Conservation (phyloP, 2,797 vertebrate genomes). For the Adelosebastes latens region DNA sequence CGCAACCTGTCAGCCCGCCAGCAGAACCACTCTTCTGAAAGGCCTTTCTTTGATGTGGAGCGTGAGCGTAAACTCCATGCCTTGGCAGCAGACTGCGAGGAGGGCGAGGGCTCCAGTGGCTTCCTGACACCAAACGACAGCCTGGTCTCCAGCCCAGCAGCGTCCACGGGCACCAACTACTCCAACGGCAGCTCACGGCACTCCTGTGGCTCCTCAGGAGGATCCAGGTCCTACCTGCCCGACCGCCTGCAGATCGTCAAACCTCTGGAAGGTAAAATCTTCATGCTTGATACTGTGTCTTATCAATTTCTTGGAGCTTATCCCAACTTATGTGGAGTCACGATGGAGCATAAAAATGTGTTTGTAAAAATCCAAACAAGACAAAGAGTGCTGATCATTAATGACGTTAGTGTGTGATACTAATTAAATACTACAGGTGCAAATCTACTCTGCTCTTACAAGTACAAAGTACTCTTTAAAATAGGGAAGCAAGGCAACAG, state of each 20-base stretch:
- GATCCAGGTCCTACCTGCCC: conserved; percentile 86
- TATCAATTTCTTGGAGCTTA: background rate
- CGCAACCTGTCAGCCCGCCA: conserved; percentile 85
- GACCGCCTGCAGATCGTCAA: conserved; percentile 92
- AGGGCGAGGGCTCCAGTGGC: conserved; percentile 82
- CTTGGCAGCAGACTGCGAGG: conserved; percentile 74
- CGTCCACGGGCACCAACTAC: conserved; percentile 86
- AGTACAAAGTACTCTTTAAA: background rate
- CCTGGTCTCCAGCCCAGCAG: conserved; percentile 62
- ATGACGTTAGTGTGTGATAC: background rate
- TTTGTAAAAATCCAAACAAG: background rate
- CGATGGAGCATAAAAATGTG: background rate
- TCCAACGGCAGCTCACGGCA: conserved; percentile 86
- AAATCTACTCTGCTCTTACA: background rate
- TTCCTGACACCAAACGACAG: conserved; percentile 88
- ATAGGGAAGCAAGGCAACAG: background rate
- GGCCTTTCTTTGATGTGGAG: conserved; percentile 87
- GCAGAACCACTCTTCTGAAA: conserved; percentile 81
- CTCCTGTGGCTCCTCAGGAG: conserved; percentile 83
- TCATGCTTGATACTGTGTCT: background rate
- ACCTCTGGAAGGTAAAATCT: conserved; percentile 88
- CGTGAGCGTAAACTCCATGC: conserved; percentile 82
- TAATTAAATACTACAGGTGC: background rate
- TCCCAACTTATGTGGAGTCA: background rate
- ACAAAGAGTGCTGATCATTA: background rate